Percentiles rank a stretch among this genome's conserved stretches.
Conservation (phyloP, 2,113 vertebrate genomes). For the Podarcis cretensis region DNA sequence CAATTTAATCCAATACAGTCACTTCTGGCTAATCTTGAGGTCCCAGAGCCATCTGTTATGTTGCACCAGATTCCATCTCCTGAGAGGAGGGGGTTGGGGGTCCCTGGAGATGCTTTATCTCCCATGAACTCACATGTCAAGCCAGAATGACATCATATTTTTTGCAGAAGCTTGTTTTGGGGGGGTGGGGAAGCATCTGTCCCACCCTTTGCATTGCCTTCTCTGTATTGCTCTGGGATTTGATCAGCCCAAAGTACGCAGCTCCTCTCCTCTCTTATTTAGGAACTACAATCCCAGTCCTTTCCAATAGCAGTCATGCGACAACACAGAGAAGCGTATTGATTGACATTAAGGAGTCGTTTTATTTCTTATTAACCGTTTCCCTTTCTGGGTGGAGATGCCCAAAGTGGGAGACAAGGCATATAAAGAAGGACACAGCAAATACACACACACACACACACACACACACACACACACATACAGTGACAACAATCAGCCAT, state of each 20-base stretch:
- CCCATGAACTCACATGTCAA: neutral
- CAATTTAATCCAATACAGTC: slow-evolving; percentile 7
- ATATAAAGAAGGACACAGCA: neutral
- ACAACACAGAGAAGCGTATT: neutral
- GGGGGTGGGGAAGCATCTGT: neutral
- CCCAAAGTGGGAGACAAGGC: neutral
- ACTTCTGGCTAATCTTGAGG: neutral
- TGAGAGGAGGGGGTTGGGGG: neutral
- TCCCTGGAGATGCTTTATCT: slow-evolving; percentile 1
- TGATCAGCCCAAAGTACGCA: neutral
- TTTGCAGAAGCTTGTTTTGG: neutral
- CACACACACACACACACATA: no score
- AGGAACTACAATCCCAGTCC: neutral
- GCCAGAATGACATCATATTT: slow-evolving; percentile 12
- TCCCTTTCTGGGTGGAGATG: neutral
- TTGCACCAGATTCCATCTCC: neutral
- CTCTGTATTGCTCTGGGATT: neutral
- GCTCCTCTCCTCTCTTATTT: neutral
- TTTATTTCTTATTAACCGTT: no score
- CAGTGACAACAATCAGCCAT: neutral
- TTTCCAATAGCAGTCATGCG: neutral
- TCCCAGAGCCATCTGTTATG: slow-evolving; percentile 4
- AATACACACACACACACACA: no score
- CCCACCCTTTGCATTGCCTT: neutral
- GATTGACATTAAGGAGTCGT: neutral